Evolutionary conservation across 2,797 vertebrate species (phyloP).

Genomic region (Leontocebus nigricollis): DNA sequence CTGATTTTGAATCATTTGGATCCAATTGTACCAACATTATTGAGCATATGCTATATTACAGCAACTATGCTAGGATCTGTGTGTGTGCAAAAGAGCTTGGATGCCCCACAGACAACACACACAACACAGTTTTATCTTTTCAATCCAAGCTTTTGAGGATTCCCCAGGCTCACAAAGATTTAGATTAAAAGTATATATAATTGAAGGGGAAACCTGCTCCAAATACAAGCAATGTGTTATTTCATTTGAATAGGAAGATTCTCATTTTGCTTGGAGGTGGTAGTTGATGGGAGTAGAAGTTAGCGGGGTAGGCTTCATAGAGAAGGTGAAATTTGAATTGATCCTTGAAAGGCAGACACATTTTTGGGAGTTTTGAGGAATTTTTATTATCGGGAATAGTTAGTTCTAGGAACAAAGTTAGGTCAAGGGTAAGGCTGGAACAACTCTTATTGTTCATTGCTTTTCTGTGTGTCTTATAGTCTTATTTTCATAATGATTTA

Average conservation of each 20-base stretch:
- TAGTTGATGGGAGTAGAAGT: not conserved
- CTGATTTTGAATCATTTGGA: not conserved
- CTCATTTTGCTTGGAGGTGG: not conserved
- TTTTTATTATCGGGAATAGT: not conserved
- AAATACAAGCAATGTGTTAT: not conserved
- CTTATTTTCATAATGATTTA: not conserved
- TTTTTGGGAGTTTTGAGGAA: not conserved
- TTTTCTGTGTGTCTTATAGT: not conserved
- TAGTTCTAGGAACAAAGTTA: not conserved
- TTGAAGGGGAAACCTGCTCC: not conserved
- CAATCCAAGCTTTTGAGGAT: not conserved
- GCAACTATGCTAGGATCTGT: not conserved
- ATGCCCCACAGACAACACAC: not conserved
- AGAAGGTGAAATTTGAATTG: not conserved
- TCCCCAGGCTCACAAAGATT: not conserved
- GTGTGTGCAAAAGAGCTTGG: not conserved
- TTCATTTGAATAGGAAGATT: not conserved
- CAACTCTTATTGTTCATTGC: too few relatives aligned
- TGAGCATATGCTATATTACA: not conserved
- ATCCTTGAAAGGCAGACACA: not conserved
- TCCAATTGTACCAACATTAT: not conserved
- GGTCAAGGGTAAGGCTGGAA: not conserved
- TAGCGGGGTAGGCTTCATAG: not conserved
- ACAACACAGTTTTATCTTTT: not conserved
- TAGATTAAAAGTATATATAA: not conserved